Evolutionary conservation across 2,113 vertebrate species (phyloP).

Genomic region (Platanista minor): DNA sequence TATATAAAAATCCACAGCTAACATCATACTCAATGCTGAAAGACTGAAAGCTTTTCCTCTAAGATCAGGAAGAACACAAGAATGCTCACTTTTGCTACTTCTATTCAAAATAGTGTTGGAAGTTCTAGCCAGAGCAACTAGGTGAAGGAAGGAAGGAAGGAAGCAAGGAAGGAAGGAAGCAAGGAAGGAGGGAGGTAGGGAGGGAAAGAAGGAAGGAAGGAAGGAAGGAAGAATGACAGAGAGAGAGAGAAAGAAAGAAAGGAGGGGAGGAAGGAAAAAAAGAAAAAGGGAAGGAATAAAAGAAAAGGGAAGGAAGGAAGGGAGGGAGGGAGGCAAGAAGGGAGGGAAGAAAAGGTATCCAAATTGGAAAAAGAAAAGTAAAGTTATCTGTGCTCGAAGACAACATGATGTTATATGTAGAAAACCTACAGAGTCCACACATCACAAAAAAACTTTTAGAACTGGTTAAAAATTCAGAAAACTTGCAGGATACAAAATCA

Average conservation of each 20-base stretch:
- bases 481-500: neutral
- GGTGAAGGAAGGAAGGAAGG: too few relatives aligned
- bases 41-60: too few relatives aligned
- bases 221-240: neutral
- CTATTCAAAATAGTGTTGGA: too few relatives aligned
- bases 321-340: neutral
- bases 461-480: neutral
- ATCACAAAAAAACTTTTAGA: neutral
- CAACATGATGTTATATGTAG: neutral
- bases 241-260: neutral
- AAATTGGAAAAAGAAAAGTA: neutral
- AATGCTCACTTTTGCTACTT: too few relatives aligned
- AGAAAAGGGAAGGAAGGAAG: neutral
- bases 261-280: neutral
- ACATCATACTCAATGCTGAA: too few relatives aligned
- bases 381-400: neutral
- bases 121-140: too few relatives aligned
- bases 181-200: accelerated
- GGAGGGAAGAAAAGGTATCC: neutral
- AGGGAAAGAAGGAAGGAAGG: neutral
- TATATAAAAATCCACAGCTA: too few relatives aligned
- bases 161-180: neutral
- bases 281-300: neutral
- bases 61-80: too few relatives aligned
- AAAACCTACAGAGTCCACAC: neutral